A percentile compares a stretch with the other conserved stretches of the same genome.
Evolutionary conservation across 2,888 invertebrate genomes (phyloP).

Genomic region (Acleris holmiana): DNA sequence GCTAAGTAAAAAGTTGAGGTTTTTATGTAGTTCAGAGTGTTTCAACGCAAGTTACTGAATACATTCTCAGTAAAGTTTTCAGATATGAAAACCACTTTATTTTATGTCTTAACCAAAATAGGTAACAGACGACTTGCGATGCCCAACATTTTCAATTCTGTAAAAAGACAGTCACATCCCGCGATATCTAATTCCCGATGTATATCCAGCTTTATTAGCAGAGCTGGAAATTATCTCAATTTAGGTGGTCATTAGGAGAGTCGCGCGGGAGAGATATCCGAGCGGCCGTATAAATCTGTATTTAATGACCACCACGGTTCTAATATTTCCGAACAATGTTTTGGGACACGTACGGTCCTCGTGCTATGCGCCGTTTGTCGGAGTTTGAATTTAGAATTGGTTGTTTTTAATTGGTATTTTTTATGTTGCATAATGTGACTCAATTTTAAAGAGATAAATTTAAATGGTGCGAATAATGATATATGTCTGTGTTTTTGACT

Average conservation of each 20-base stretch:
- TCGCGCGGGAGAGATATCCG: conserved; percentile 83
- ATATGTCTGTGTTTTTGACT: too few species aligned
- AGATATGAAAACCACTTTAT: too few species aligned
- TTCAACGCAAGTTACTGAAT: too few species aligned
- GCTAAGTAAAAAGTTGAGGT: too few species aligned
- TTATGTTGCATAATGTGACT: too few species aligned
- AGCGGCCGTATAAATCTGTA: conserved; percentile 80
- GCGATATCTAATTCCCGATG: conserved; percentile 26
- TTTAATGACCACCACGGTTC: conserved; percentile 75
- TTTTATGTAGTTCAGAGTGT: too few species aligned
- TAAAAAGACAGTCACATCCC: conserved; percentile 7
- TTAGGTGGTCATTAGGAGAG: conserved; percentile 83
- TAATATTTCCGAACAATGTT: conserved; percentile 78
- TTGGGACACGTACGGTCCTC: conserved; percentile 53
- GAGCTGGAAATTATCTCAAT: conserved; percentile 83
- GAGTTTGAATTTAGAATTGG: conserved; percentile 23
- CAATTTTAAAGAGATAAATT: too few species aligned
- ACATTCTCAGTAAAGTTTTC: too few species aligned
- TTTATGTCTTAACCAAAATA: too few species aligned
- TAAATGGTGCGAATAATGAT: too few species aligned
- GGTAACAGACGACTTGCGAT: too few species aligned
- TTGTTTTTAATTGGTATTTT: conserved; percentile 2
- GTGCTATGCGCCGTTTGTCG: conserved; percentile 19
- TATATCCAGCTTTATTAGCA: conserved; percentile 61
- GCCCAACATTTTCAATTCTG: background rate